phyloP scores from a whole-genome alignment of 2,888 invertebrate species.

The Sphaerophoria rueppellii region DNA sequence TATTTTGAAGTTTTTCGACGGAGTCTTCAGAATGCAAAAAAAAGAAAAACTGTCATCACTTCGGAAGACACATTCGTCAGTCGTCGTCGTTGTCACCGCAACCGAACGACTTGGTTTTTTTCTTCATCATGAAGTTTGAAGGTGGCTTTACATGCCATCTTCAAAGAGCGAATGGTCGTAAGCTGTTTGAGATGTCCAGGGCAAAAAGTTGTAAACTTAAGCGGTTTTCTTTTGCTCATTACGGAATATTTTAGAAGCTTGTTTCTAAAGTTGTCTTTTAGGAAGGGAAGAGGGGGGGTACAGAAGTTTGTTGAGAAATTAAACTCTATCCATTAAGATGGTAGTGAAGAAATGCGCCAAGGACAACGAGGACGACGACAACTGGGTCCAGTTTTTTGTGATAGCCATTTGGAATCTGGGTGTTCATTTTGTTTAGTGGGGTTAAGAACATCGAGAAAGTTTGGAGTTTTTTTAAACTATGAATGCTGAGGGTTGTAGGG shows the following conservation, averaged over 20 bases:
- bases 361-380: too few relatives aligned
- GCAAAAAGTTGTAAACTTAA: conserved; percentile 41
- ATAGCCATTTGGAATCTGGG: too few relatives aligned
- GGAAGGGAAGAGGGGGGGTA: not conserved
- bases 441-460: too few relatives aligned
- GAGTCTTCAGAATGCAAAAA: conserved; percentile 34
- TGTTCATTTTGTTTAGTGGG: too few relatives aligned
- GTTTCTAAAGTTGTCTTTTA: not conserved
- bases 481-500: too few relatives aligned
- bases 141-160: too few relatives aligned
- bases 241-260: conserved; percentile 29
- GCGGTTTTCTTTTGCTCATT: conserved; percentile 56
- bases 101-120: not conserved
- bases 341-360: too few relatives aligned
- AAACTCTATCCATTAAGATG: too few relatives aligned
- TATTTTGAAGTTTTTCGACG: not conserved
- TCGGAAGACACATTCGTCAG: conserved; percentile 22
- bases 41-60: conserved; percentile 45
- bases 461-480: too few relatives aligned
- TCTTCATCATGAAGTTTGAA: too few relatives aligned
- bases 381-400: too few relatives aligned
- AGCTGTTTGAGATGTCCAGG: conserved; percentile 49
- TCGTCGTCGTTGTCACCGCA: conserved; percentile 1
- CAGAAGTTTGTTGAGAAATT: not conserved
- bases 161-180: not conserved